phyloP scores from a whole-genome alignment of 2,888 invertebrate species.

The Urechis unicinctus region DNA sequence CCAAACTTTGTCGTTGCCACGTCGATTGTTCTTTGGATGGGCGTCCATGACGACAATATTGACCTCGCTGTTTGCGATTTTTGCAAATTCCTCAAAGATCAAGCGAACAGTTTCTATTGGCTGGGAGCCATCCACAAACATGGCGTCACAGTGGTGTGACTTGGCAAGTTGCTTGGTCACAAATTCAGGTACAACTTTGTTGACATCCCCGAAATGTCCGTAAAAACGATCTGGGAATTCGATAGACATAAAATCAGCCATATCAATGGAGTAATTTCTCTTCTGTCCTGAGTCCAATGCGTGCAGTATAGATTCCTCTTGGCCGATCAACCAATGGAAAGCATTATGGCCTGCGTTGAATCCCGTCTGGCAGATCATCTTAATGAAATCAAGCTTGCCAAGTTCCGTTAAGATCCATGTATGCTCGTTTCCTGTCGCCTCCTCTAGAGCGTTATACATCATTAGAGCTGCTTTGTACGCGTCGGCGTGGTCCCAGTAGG shows the following conservation, averaged over 20 bases:
- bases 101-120: not conserved
- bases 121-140: not conserved
- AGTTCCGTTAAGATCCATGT: not conserved
- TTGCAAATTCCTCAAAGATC: not conserved
- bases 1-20: not conserved
- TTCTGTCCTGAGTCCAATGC: too few species aligned
- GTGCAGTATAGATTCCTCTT: not conserved
- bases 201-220: too few species aligned
- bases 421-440: not conserved
- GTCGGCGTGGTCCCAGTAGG: not conserved
- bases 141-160: not conserved
- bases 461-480: not conserved
- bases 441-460: not conserved
- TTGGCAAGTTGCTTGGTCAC: too few species aligned
- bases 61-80: not conserved
- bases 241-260: not conserved
- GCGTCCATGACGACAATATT: not conserved
- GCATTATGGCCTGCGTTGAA: not conserved
- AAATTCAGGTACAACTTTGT: too few species aligned
- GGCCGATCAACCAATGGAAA: not conserved
- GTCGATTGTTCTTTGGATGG: not conserved
- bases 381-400: not conserved
- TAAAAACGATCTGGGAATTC: not conserved
- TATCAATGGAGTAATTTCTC: not conserved
- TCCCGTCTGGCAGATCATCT: not conserved